A percentile compares a stretch with the other conserved stretches of the same genome.
Evolutionary conservation across 2,888 invertebrate genomes (phyloP).

Genomic region (Bellardia pandia): DNA sequence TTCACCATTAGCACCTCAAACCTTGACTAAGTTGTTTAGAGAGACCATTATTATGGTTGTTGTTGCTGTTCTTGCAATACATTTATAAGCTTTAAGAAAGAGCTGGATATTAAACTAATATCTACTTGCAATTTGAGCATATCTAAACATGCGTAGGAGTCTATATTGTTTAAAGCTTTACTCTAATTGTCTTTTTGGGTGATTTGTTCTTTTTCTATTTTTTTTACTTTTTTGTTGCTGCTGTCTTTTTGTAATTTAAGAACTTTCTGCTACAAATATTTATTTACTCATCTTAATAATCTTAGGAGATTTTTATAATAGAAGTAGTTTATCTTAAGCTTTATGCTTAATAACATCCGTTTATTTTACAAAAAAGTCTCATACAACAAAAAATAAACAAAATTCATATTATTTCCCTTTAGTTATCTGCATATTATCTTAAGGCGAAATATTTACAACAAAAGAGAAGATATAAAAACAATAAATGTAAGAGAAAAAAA

Average conservation of each 20-base stretch:
- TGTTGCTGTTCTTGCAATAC: neutral
- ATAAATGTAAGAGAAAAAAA: constrained; percentile 26
- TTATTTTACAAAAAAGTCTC: constrained; percentile 26
- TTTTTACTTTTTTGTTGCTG: neutral
- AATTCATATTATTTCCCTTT: constrained; percentile 48
- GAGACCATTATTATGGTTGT: neutral
- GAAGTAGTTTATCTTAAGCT: constrained; percentile 70
- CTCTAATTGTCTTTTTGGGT: constrained; percentile 21
- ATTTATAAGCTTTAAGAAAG: constrained; percentile 39
- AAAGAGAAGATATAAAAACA: constrained; percentile 1
- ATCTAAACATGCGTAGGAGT: constrained; percentile 72
- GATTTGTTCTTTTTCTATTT: neutral
- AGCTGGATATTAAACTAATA: neutral
- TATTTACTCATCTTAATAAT: constrained; percentile 63
- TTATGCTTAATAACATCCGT: constrained; percentile 70
- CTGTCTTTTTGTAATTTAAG: constrained; percentile 45
- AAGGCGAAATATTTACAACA: constrained; percentile 35
- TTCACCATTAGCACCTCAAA: constrained; percentile 32
- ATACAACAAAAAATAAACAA: constrained; percentile 22
- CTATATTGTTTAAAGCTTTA: constrained; percentile 46
- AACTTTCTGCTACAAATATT: constrained; percentile 48
- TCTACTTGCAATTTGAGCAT: constrained; percentile 8
- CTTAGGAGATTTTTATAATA: constrained; percentile 57
- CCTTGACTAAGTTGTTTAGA: constrained; percentile 1
- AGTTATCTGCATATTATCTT: constrained; percentile 57